Percentiles rank a stretch among this genome's conserved stretches.
Conservation (phyloP, 2,797 vertebrate genomes). For the Centropyge bicolor region DNA sequence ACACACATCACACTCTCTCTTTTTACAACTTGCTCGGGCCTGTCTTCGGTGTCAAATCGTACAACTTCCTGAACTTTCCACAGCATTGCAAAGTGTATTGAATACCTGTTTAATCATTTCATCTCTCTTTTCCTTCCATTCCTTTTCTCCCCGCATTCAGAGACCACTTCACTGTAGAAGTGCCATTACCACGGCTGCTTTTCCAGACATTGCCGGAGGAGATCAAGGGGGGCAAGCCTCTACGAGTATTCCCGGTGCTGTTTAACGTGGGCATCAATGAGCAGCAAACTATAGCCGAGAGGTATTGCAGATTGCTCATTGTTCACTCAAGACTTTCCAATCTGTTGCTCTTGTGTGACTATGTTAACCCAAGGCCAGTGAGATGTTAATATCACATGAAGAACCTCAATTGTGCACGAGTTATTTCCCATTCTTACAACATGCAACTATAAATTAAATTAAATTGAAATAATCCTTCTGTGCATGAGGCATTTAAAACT, state of each 20-base stretch:
- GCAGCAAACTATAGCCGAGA: constrained; percentile 98
- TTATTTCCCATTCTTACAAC: neutral
- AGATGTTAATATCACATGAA: neutral
- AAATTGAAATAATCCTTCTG: neutral
- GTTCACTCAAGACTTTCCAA: neutral
- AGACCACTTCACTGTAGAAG: constrained; percentile 93
- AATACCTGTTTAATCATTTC: constrained; percentile 8
- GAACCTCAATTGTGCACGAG: too few relatives aligned
- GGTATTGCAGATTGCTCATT: constrained; percentile 81
- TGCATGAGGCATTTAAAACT: neutral
- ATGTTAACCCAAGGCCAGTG: neutral
- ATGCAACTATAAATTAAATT: neutral
- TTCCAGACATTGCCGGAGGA: constrained; percentile 93
- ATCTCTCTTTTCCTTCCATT: constrained; percentile 5
- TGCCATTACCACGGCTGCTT: constrained; percentile 91
- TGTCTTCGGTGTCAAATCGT: constrained; percentile 34
- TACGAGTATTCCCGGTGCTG: constrained; percentile 92
- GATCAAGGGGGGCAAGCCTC: constrained; percentile 92
- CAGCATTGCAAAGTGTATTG: neutral
- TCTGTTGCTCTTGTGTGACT: neutral
- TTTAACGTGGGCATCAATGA: constrained; percentile 99
- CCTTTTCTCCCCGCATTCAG: constrained; percentile 76
- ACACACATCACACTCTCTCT: constrained; percentile 14
- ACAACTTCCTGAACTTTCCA: constrained; percentile 40
- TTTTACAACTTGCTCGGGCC: constrained; percentile 35